Percentiles rank a stretch among this genome's conserved stretches.
Conservation (phyloP, 2,113 vertebrate species). For the Etheostoma cragini region DNA sequence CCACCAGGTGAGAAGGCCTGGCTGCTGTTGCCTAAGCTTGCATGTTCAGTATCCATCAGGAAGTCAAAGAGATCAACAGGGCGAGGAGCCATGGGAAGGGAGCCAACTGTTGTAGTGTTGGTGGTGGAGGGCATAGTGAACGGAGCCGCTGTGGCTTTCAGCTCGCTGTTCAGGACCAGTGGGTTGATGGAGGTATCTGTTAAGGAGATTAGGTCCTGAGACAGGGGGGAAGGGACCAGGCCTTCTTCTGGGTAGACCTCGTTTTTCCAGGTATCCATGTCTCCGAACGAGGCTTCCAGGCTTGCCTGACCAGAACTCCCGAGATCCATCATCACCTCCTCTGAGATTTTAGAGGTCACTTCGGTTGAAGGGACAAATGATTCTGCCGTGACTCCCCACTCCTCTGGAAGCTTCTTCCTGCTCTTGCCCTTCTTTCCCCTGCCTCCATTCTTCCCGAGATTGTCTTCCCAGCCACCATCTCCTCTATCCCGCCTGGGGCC, state of each 20-base stretch:
- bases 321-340: conserved; percentile 55
- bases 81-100: conserved; percentile 22
- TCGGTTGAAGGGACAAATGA: conserved; percentile 65
- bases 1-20: conserved; percentile 40
- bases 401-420: conserved; percentile 85
- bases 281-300: conserved; percentile 35
- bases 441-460: conserved; percentile 74
- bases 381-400: conserved; percentile 79
- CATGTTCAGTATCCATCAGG: conserved; percentile 66
- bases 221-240: conserved; percentile 61
- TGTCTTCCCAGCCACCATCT: conserved; percentile 80
- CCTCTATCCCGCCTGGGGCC: conserved; percentile 72
- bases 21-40: conserved; percentile 36
- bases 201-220: conserved; percentile 70
- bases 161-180: conserved; percentile 70
- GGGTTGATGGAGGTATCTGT: conserved; percentile 49
- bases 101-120: conserved; percentile 6
- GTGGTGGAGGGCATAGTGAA: conserved; percentile 65
- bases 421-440: conserved; percentile 81
- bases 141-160: conserved; percentile 72
- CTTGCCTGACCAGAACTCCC: conserved; percentile 28
- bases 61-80: conserved; percentile 58
- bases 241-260: conserved; percentile 59
- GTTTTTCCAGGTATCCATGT: conserved; percentile 49
- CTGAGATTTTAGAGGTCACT: conserved; percentile 29